Base-by-base conservation (phyloP, 1,140 invertebrate species). In the Dermatophagoides farinae region DNA sequence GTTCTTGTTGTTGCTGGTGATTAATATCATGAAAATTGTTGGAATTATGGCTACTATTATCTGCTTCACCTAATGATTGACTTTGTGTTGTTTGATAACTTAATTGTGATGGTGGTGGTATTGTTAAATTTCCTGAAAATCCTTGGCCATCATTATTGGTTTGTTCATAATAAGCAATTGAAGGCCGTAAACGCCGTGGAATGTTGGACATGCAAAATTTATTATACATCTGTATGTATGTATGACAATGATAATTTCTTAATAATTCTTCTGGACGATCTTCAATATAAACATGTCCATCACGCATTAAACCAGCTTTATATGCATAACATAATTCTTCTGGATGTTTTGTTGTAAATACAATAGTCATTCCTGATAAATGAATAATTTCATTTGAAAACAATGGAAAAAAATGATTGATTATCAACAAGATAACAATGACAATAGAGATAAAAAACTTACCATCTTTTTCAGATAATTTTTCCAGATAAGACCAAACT, bases 271-370 rank as follows among this genome's bases (percentile, higher is more conserved):
- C 80, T 0, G 91, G 91, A 4, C 86, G 85, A 69, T 91, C 85
- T 74, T 97, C 89, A 0, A 89, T 89, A 65, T 95, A 71, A 46
- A 95, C 75, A 46, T 84, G 78, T 16, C 91, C 90, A 67, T 82
- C 86, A 64, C 91, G 77, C 88, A 96, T 93, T 38, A 96, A 74
- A 63, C 89, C 90, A 69, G 92, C 91, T 68, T 80, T 82, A 69
- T 88, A 80, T 44, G 86, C 86, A 74, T 88, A 84, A 65, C 84
- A 73, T 0, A 88, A 88, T 71, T 92, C 88, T 71, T 90, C 87
- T 62, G 90, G 88, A 67, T 91, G 91, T 76, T 91, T 87, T n/a
- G 88, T 91, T 1, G 88, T 91, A 65, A 91, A 87, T 64, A 92
- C 87, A 63, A 92, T 84, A 6, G 88, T 91, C 68, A 85, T 87